Base-by-base conservation (phyloP, 1,140 invertebrate genomes). In the Cyclina sinensis region DNA sequence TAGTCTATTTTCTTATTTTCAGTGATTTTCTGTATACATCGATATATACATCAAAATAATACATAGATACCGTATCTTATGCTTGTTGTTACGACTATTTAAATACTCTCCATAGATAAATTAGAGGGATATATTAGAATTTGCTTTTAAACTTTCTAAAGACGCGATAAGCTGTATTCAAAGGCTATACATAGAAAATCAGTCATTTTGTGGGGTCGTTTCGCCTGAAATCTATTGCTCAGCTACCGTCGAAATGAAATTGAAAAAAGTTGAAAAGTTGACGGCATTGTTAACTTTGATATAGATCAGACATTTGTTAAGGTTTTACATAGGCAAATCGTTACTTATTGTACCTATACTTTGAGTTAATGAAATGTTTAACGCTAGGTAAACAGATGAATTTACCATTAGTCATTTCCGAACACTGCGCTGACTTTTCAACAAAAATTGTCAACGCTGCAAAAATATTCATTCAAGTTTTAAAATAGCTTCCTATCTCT, bases 101-200 rank as follows among this genome's bases (percentile, higher is more conserved):
- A 32, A 7, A 16, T 30, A 35, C 35, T 74, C 21, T 30, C 11
- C 21, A n/a, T 74, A 86, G 84, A 86, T 78, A 76, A 78, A 86
- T 78, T 74, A 78, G 73, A 54, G 68, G 46, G 46, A 35, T 74
- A 73, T 73, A 74, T 54, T 30, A 43, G 74, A 46, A 76, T 62
- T 78, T 86, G 51, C 84, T 59, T 78, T 86, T 86, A 78, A 78
- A 86, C 51, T 59, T 86, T 78, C 57, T 78, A 84, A 73, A 85
- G 68, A 48, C 48, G 0, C 11, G 82, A 86, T 86, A 86, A 86
- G 54, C 54, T 18, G 70, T 86, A 86, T 78, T 32, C 24, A 86
- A 84, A 78, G 37, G 70, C 3, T 70, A 73, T 30, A 82, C 59
- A 46, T 18, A 24, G 59, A 73, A 85, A 48, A 85, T 74, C 35